Base-by-base conservation (phyloP, 2,797 vertebrate species). In the Calcarius lapponicus region DNA sequence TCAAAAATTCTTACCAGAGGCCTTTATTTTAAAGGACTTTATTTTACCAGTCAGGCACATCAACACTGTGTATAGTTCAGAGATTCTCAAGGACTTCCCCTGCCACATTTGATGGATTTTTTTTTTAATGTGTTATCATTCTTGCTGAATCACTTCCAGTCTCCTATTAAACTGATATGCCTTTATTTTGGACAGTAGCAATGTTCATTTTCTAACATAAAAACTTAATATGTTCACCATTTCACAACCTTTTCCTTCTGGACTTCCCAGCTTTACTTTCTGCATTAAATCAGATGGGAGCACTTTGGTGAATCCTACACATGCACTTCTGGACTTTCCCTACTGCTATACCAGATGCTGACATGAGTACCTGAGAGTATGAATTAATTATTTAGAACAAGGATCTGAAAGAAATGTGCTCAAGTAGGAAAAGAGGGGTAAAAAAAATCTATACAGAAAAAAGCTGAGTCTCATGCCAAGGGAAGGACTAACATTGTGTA, bases 331-430 rank as follows among this genome's bases (percentile, higher is more conserved):
- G 48, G 51, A 95, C 84, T 96, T 85, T 79, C 88, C 76, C 82
- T 70, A 81, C 80, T 86, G 72, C 92, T 96, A 53, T 71, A 88
- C 45, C n/a, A 90, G 86, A 88, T 93, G 60, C 90, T 78, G 54
- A 88, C 76, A 75, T 12, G 74, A 96, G 79, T 82, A 96, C 89
- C 94, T 95, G 71, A 94, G 73, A 78, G 53, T 83, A 92, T 62
- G 53, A 92, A 94, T 95, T 93, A 95, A 96, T 97, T 95, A 96
- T 94, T 93, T 90, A 97, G 47, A 86, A n/a, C 2, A 17, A 92
- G 69, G 47, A 90, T 86, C 53, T 86, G 73, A 93, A 88, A 95
- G 66, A 93, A 95, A 62, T 21, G 12, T 91, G 83, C 67, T 95
- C 86, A 80, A 92, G n/a, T 36, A 56, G n/a, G 11, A 32, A 60